Evolutionary conservation across 2,888 invertebrate species (phyloP), one percentile per base, ranked within the genome.

Genomic region (Polyommatus iphigenia): DNA sequence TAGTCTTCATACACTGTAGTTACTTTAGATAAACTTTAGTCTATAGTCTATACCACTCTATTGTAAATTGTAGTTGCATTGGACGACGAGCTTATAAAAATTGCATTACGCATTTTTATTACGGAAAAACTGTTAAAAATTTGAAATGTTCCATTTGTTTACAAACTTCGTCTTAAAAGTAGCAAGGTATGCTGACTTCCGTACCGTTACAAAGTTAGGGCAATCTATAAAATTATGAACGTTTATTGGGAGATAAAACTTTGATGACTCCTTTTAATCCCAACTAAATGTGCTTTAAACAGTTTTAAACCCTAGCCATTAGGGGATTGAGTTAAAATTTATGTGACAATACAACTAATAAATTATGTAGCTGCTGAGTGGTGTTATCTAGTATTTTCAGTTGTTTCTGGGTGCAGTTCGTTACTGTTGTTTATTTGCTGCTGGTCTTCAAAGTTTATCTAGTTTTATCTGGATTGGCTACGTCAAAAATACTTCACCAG

Each of bases 151-250:
- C 29, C 67, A 6, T 15, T 15, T 32, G 67, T 67, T 67, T 67
- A 67, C 67, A 67, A 67, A 32, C 15, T 67, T 2, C 29, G 29
- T 0, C 29, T 5, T 67, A 32, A 67, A 67, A 67, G 24, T 67
- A 18, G 54, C 20, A 29, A 67, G 67, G 29, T 67, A 15, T 67
- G 29, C 67, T 24, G 62, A 67, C 41, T 41, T 73, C 73, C 46
- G 73, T 24, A 41, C n/a, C 18, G 72, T 24, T 24, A 54, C 75
- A 29, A 75, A 75, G 75, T 75, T 75, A 24, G 6, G 54, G 29
- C 54, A 29, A 75, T 75, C 75, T 29, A 75, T 75, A 75, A 75
- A 75, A 75, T 75, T 75, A 75, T 75, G 75, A 50, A 75, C 75
- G 50, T 75, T 75, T 75, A 75, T 75, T 75, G 54, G 54, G n/a